These are phyloP conservation scores for Zeuzera pyrina DNA, from an alignment of 2,888 invertebrate genomes.

Conservation along the genomic window DNA sequence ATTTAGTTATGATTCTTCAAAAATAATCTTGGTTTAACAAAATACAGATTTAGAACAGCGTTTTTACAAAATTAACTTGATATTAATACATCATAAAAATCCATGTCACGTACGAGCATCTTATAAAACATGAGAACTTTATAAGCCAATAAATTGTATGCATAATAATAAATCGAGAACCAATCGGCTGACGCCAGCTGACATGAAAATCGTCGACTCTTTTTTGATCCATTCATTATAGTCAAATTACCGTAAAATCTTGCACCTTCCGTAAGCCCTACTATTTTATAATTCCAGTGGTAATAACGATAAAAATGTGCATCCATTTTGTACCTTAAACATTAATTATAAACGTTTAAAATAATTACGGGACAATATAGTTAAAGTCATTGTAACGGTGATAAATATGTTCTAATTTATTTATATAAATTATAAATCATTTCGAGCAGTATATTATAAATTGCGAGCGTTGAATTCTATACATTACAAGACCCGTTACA, in stretches of 20 bases:
- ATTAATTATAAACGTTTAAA: constrained; percentile 68
- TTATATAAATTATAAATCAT: no score
- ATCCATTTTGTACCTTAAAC: constrained; percentile 53
- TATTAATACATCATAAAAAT: constrained; percentile 10
- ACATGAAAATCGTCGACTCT: constrained; percentile 17
- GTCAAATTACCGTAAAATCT: constrained; percentile 34
- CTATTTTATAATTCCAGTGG: constrained; percentile 47
- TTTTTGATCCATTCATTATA: constrained; percentile 27
- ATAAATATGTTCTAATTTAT: no score
- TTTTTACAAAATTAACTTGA: constrained; percentile 11
- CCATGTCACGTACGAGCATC: constrained; percentile 6
- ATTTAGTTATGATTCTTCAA: no score
- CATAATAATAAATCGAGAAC: not conserved
- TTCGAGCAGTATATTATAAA: no score
- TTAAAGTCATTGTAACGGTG: constrained; percentile 24
- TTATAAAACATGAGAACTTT: constrained; percentile 5
- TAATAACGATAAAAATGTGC: constrained; percentile 49
- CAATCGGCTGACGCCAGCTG: constrained; percentile 5
- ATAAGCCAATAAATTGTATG: not conserved
- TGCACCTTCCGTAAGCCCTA: constrained; percentile 40
- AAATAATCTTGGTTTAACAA: no score
- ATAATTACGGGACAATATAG: constrained; percentile 62
- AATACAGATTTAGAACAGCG: constrained; percentile 3
- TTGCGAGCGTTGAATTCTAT: no score
- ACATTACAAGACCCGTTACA: no score